Evolutionary conservation across 2,797 vertebrate species (phyloP), one percentile per base, ranked within the genome.

Genomic region (Aeoliscus strigatus): DNA sequence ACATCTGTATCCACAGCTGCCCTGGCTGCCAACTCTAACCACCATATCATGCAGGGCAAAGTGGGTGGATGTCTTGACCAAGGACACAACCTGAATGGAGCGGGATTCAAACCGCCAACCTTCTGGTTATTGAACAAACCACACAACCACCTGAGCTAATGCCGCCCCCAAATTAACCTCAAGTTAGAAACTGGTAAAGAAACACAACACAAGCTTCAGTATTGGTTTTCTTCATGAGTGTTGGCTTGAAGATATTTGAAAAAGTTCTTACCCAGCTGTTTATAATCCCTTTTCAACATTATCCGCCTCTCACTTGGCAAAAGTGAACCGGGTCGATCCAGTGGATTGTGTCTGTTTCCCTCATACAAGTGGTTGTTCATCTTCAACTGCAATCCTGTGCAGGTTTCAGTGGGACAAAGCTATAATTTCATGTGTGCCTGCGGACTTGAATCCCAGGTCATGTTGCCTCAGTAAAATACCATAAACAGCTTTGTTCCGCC

Each of bases 401-500:
- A 76, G 63, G 60, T 77, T 77, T 73, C 67, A 66, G 66, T 47
- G 14, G 51, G 43, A 70, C 63, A 18, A 28, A 62, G 51, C 73
- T 74, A 74, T 77, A 73, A 75, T 85, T 82, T 82, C 74, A 83
- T 80, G 73, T 66, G 70, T 72, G 61, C 62, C 62, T 83, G 64
- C 78, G 74, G 75, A 80, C 75, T 77, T 72, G 65, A 74, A 51
- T 1, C 15, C 36, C 2, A 47, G 78, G 74, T 80, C 69, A 62
- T 67, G 60, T 72, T 73, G 77, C 79, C 62, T 58, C 52, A 72
- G 58, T 62, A 74, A 87, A 86, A 88, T 73, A 71, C 76, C 80
- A 81, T 84, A 69, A 84, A 75, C 61, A 75, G 80, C 77, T 86
- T 83, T 75, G 76, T 84, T 83, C 75, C 77, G 61, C 77, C 61